These are phyloP conservation scores for Dipodomys ordii DNA, from an alignment of 2,113 vertebrate species.

Conservation along the genomic window DNA sequence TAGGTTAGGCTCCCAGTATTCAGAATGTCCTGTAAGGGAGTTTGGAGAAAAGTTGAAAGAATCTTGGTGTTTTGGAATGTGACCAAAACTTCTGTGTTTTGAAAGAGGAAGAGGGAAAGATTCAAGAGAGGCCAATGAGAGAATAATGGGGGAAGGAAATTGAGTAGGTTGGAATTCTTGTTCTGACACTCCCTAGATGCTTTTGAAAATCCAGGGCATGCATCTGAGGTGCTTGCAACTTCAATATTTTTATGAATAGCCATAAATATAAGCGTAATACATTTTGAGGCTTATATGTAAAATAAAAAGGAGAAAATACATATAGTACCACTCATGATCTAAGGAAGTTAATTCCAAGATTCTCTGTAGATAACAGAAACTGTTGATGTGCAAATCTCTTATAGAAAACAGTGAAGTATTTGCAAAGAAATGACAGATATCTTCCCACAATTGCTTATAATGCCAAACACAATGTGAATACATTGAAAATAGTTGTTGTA, in stretches of 20 bases:
- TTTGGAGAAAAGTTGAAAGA: neutral
- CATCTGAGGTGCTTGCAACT: neutral
- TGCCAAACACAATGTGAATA: neutral
- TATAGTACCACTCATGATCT: neutral
- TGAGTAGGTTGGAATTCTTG: neutral
- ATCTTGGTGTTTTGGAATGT: neutral
- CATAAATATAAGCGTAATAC: neutral
- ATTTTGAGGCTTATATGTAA: neutral
- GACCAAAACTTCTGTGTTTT: neutral
- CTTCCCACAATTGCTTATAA: neutral
- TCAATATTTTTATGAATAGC: neutral
- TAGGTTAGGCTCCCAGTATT: neutral
- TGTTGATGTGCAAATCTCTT: neutral
- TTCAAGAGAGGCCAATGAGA: neutral
- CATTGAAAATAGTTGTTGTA: neutral
- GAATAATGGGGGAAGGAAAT: neutral
- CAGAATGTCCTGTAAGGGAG: neutral
- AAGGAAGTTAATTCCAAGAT: neutral
- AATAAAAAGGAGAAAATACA: neutral
- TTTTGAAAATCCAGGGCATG: neutral
- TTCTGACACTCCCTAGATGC: neutral
- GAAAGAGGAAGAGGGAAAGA: neutral
- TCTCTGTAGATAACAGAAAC: neutral
- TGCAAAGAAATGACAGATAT: neutral
- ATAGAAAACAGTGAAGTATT: neutral